phyloP scores from a whole-genome alignment of 1,140 invertebrate genomes.

The Listronotus oregonensis region DNA sequence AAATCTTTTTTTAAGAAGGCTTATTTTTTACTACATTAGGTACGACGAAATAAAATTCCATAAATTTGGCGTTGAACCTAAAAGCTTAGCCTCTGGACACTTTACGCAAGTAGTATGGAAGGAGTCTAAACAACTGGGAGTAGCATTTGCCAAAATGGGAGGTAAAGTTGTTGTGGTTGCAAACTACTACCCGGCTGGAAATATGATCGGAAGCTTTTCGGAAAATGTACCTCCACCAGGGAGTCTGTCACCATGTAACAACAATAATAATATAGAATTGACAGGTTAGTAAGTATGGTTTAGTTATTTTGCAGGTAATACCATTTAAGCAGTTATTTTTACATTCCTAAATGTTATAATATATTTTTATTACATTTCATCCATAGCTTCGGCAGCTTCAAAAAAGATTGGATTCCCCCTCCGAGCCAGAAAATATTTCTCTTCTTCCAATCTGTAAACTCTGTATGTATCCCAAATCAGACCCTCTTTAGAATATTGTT shows the following conservation, averaged over 20 bases:
- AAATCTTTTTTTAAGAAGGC: too few species aligned
- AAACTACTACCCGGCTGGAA: constrained; percentile 73
- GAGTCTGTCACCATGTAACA: constrained; percentile 36
- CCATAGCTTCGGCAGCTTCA: too few species aligned
- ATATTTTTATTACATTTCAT: too few species aligned
- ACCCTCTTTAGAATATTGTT: too few species aligned
- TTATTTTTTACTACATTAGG: neutral
- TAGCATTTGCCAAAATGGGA: constrained; percentile 62
- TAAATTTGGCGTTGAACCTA: constrained; percentile 66
- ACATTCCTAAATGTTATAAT: too few species aligned
- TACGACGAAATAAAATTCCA: constrained; percentile 68
- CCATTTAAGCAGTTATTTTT: too few species aligned
- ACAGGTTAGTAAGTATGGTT: too few species aligned
- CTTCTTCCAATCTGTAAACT: too few species aligned
- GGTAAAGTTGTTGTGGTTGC: constrained; percentile 68
- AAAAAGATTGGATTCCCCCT: too few species aligned
- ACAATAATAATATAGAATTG: constrained; percentile 30
- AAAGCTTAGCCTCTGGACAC: constrained; percentile 55
- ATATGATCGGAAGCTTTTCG: constrained; percentile 64
- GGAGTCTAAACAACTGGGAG: constrained; percentile 63
- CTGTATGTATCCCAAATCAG: too few species aligned
- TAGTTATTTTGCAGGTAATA: too few species aligned
- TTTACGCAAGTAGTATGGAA: constrained; percentile 72
- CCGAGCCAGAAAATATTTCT: too few species aligned
- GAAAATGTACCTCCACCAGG: constrained; percentile 62